A percentile compares a stretch with the other conserved stretches of the same genome.
Conservation (phyloP, 2,797 vertebrate species). For the Sebastes flavidus region DNA sequence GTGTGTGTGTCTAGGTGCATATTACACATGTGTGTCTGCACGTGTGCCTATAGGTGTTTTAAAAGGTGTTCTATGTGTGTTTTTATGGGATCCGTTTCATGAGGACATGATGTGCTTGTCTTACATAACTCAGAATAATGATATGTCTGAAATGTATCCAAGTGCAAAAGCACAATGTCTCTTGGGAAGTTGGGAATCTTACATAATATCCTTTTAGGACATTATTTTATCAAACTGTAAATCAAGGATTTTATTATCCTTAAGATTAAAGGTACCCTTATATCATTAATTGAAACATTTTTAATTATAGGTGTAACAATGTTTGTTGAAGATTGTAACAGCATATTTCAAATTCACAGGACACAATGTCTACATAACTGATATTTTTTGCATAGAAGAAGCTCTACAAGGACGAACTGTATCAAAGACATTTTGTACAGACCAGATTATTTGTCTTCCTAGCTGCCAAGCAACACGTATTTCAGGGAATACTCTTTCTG, state of each 20-base stretch:
- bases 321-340: background rate
- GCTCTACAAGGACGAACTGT: background rate
- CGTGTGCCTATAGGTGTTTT: constrained; percentile 10
- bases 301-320: background rate
- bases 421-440: background rate
- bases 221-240: background rate
- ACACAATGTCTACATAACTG: background rate
- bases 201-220: background rate
- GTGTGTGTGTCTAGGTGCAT: background rate
- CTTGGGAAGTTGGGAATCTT: constrained; percentile 1
- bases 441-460: background rate
- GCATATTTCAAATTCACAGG: background rate
- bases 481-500: background rate
- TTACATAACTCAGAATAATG: constrained; percentile 63
- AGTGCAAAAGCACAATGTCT: background rate
- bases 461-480: background rate
- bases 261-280: background rate
- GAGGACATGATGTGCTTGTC: constrained; percentile 41
- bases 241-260: background rate
- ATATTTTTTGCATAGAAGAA: background rate
- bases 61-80: constrained; percentile 29
- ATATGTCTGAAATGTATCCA: constrained; percentile 23
- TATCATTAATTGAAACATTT: background rate
- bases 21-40: background rate
- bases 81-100: background rate